Base-by-base conservation (phyloP, 2,888 invertebrate species). In the Charanyca ferruginea region DNA sequence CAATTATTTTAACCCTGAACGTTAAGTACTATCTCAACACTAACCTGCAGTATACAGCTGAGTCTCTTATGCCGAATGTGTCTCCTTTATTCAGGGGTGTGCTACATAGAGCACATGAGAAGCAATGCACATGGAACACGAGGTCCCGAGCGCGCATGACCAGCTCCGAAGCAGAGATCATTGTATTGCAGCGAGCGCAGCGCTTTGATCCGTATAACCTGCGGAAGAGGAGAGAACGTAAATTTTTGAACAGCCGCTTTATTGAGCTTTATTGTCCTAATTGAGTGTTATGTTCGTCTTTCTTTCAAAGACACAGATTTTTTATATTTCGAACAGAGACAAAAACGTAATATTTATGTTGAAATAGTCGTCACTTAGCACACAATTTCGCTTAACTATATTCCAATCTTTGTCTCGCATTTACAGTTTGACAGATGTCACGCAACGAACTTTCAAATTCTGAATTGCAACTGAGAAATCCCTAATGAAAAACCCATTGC, bases 91-190 rank as follows among this genome's bases (percentile, higher is more conserved):
- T 98, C 69, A 99, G 96, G 5, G 98, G 97, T 42, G 97, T 96
- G 90, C 97, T 97, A 96, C 99, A 99, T 57, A 98, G 97, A 48
- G 98, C 97, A 92, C 99, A 99, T 52, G 98, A 98, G 96, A 99
- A 99, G 94, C 99, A 99, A 89, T 98, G 97, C 70, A 99, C 97
- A 96, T 99, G 99, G 96, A 98, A 99, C 83, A 99, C 98, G 86
- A 98, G 96, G 86, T 99, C 98, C 57, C 98, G 96, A 11, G 98
- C 99, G 61, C 98, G 96, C 99, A 99, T 99, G 90, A 99, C 99
- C 91, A 99, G 95, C 94, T 99, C 99, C 55, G 98, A 98, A 42
- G 98, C 97, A 38, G 98, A 97, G 83, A 99, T 98, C 58, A 98
- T 97, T 41, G 98, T 97, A 87, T 98, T 97, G 93, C 99, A 99